These are phyloP conservation scores for Yponomeuta cagnagella DNA, from an alignment of 2,888 invertebrate species.

Conservation along the genomic window DNA sequence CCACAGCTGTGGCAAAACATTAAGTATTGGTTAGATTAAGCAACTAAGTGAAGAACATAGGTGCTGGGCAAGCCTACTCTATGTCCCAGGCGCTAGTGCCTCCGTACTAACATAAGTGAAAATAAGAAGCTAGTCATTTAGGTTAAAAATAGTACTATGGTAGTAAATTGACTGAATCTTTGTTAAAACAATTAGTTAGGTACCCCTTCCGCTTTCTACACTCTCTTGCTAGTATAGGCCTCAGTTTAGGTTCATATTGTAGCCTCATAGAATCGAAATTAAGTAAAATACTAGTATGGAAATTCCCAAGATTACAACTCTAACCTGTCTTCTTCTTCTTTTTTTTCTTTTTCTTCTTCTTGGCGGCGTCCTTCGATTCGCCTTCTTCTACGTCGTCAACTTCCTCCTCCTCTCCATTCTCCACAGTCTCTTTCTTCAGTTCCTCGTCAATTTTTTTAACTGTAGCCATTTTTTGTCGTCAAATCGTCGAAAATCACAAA, in stretches of 20 bases:
- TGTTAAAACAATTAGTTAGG: too few species aligned
- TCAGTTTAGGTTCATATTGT: neutral
- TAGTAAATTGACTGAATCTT: too few species aligned
- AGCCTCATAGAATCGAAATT: neutral
- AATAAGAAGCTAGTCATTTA: too few species aligned
- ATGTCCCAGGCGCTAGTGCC: too few species aligned
- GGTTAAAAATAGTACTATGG: too few species aligned
- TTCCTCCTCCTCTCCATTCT: conserved; percentile 78
- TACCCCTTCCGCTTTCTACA: too few species aligned
- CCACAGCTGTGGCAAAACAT: too few species aligned
- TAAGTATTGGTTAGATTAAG: too few species aligned
- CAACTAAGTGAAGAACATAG: too few species aligned
- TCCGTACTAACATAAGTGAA: too few species aligned
- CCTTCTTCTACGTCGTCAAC: conserved; percentile 76
- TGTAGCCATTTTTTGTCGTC: conserved; percentile 48
- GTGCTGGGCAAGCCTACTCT: too few species aligned
- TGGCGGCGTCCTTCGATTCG: conserved; percentile 78
- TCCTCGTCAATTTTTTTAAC: conserved; percentile 42
- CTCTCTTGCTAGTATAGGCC: too few species aligned
- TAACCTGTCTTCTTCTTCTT: conserved; percentile 89
- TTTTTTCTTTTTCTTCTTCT: conserved; percentile 93
- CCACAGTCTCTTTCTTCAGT: conserved; percentile 42
- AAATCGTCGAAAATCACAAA: conserved; percentile 11
- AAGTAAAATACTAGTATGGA: neutral
- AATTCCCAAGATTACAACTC: conserved; percentile 21